phyloP scores from a whole-genome alignment of 2,113 vertebrate species.

The Egretta garzetta region DNA sequence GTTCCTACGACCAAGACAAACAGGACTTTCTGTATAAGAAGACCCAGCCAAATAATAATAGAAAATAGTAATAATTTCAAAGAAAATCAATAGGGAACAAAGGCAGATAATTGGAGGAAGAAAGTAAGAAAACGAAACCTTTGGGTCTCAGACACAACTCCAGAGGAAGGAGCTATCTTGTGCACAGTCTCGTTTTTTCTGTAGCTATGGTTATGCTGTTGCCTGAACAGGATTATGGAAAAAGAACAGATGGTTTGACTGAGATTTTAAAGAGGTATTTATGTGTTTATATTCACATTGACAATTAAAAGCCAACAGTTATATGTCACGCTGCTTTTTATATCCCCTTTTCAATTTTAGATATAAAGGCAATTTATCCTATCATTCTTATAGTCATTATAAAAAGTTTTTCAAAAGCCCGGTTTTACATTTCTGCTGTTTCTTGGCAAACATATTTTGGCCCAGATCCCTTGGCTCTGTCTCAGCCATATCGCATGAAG shows the following conservation, averaged over 20 bases:
- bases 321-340: neutral
- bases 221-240: neutral
- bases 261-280: conserved; percentile 29
- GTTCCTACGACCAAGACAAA: neutral
- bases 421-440: neutral
- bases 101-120: neutral
- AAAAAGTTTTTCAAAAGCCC: neutral
- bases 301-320: conserved; percentile 30
- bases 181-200: neutral
- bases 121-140: neutral
- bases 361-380: neutral
- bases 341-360: neutral
- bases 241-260: neutral
- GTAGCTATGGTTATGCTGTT: neutral
- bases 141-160: neutral
- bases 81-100: neutral
- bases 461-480: neutral
- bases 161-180: neutral
- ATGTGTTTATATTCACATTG: conserved; percentile 17
- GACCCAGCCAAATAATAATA: neutral
- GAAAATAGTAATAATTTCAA: neutral
- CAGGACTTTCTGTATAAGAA: neutral
- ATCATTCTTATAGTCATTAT: neutral
- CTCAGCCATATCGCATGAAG: neutral
- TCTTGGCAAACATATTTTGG: conserved; percentile 28